Conservation (phyloP, 2,113 vertebrate genomes). For the Ctenodactylus gundi region DNA sequence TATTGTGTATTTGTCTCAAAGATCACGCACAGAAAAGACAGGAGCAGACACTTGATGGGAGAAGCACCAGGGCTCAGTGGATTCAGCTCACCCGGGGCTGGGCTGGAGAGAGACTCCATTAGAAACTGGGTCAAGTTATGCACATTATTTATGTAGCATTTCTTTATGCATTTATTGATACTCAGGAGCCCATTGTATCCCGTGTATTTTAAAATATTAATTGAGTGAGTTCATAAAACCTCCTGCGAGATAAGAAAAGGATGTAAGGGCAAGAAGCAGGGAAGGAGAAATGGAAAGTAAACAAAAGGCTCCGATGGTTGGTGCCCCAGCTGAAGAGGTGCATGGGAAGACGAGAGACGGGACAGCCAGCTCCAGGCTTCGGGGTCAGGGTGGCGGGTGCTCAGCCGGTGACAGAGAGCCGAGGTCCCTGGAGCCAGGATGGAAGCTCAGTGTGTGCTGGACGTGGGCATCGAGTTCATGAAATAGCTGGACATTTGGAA, state of each 20-base stretch:
- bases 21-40: background rate
- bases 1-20: background rate
- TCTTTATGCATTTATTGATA: slow-evolving; percentile 40
- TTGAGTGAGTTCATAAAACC: background rate
- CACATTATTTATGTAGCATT: slow-evolving; percentile 1
- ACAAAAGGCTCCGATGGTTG: background rate
- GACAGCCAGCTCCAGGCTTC: background rate
- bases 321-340: background rate
- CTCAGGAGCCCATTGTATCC: background rate
- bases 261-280: background rate
- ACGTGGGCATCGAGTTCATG: background rate
- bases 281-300: background rate
- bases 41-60: background rate
- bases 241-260: background rate
- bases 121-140: background rate
- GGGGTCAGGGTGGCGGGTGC: background rate
- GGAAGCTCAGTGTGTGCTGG: background rate
- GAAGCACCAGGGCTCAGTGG: background rate
- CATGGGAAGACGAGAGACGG: background rate
- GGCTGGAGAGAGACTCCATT: background rate
- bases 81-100: background rate
- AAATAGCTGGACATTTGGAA: background rate
- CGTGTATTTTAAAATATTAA: slow-evolving; percentile 43
- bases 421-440: background rate
- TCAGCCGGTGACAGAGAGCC: background rate